Evolutionary conservation across 30 jellyfish, hydroid and myxozoan genomes (phyloP).

Genomic region (Chironex yamaguchii): DNA sequence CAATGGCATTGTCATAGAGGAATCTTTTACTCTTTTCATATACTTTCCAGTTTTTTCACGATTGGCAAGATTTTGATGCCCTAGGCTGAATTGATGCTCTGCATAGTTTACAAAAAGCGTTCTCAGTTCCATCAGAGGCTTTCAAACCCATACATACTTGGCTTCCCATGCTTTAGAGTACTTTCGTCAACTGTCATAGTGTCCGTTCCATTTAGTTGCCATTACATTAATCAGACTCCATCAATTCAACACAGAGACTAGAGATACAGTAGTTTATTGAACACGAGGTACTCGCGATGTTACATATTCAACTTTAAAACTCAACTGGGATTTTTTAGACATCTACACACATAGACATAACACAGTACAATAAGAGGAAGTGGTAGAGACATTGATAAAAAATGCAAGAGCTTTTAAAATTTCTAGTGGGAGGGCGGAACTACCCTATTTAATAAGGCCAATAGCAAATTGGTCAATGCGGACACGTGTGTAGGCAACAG

Average conservation of each 20-base stretch:
- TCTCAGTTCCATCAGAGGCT: conserved; percentile 71
- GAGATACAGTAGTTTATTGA: neutral
- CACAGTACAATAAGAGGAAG: too few species aligned
- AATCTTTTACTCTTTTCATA: conserved; percentile 30
- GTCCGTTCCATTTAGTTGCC: conserved; percentile 75
- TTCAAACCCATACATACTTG: conserved; percentile 62
- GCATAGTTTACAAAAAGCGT: conserved; percentile 72
- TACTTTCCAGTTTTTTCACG: conserved; percentile 70
- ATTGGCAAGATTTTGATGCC: conserved; percentile 66
- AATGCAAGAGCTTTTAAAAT: too few species aligned
- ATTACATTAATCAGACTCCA: neutral
- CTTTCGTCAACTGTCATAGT: conserved; percentile 58
- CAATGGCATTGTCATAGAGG: conserved; percentile 20
- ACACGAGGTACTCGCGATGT: neutral
- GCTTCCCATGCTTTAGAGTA: conserved; percentile 53
- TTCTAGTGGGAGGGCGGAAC: too few species aligned
- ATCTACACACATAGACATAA: too few species aligned
- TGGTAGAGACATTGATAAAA: too few species aligned
- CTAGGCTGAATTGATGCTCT: conserved; percentile 65
- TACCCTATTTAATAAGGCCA: too few species aligned
- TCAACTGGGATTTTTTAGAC: too few species aligned
- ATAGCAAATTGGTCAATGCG: too few species aligned
- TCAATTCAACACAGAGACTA: neutral
- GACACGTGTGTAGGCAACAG: too few species aligned
- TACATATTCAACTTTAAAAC: too few species aligned